Conservation (phyloP, 2,797 vertebrate genomes). For the Sebastes baramenuke region DNA sequence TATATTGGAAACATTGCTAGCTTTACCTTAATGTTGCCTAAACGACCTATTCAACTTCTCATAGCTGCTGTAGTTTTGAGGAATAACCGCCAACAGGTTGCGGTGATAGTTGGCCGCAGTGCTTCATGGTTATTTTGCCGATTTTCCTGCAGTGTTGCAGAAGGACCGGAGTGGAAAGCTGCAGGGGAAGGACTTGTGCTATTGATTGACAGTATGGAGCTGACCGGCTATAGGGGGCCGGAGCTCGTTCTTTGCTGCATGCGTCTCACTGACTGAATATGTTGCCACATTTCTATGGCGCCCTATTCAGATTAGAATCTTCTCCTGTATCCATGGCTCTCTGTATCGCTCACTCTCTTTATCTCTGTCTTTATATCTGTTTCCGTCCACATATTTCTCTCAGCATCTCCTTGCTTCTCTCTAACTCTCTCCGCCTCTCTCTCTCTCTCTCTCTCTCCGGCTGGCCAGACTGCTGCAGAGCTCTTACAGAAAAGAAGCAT, state of each 20-base stretch:
- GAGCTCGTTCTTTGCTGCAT: conserved; percentile 39
- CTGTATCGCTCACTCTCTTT: conserved; percentile 16
- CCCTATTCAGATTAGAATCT: conserved; percentile 6
- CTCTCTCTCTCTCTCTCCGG: not conserved
- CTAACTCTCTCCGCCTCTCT: conserved; percentile 9
- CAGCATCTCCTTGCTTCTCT: not conserved
- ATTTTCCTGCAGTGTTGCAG: conserved; percentile 64
- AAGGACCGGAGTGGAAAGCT: conserved; percentile 25
- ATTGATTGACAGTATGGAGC: conserved; percentile 72
- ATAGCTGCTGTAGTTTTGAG: not conserved
- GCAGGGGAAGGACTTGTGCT: conserved; percentile 58
- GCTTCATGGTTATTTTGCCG: conserved; percentile 6
- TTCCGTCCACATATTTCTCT: conserved; percentile 34
- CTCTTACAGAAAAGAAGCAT: conserved; percentile 70
- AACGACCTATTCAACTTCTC: conserved; percentile 12
- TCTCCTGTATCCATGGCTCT: not conserved
- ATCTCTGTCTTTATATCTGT: conserved; percentile 18
- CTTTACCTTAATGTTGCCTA: not conserved
- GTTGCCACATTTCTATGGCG: not conserved
- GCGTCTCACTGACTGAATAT: conserved; percentile 13
- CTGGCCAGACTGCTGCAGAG: conserved; percentile 71
- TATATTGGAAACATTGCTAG: not conserved
- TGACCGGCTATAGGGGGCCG: conserved; percentile 36
- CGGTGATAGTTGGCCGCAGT: conserved; percentile 2
- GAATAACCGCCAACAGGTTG: not conserved